Conservation (phyloP, 2,888 invertebrate genomes). For the Tryphoninae sp. region DNA sequence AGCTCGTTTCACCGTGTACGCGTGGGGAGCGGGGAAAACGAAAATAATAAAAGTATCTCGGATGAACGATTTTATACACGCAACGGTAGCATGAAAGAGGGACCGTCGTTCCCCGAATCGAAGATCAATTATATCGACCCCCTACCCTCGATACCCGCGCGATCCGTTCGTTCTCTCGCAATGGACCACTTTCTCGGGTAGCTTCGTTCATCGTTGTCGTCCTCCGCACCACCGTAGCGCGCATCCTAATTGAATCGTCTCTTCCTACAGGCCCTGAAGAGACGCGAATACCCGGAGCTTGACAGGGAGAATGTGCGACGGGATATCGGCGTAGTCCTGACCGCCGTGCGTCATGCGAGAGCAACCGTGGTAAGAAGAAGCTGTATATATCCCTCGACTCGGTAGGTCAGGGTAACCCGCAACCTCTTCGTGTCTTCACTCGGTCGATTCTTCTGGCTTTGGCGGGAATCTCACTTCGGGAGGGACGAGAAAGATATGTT, state of each 20-base stretch:
- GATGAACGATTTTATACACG: background rate
- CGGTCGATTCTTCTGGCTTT: conserved; percentile 63
- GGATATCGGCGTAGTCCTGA: conserved; percentile 70
- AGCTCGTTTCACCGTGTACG: background rate
- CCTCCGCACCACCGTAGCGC: conserved; percentile 14
- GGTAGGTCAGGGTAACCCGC: conserved; percentile 47
- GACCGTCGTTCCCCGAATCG: conserved; percentile 32
- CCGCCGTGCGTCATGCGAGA: conserved; percentile 39
- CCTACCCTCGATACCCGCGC: conserved; percentile 16
- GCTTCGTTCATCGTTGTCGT: conserved; percentile 20
- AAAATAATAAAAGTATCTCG: background rate
- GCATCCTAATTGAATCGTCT: conserved; percentile 79
- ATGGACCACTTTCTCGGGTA: background rate
- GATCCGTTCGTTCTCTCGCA: conserved; percentile 10
- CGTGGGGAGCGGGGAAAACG: background rate
- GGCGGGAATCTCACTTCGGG: conserved; percentile 53
- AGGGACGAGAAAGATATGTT: background rate
- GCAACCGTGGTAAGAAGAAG: conserved; percentile 31
- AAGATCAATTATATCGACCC: conserved; percentile 28
- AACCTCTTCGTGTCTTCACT: conserved; percentile 61
- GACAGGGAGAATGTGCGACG: conserved; percentile 75
- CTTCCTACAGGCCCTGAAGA: conserved; percentile 51
- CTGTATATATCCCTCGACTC: conserved; percentile 45
- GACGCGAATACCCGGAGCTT: conserved; percentile 67
- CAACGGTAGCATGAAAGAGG: conserved; percentile 16